Evolutionary conservation across 2,888 invertebrate species (phyloP).

Genomic region (Sminthurides aquaticus): DNA sequence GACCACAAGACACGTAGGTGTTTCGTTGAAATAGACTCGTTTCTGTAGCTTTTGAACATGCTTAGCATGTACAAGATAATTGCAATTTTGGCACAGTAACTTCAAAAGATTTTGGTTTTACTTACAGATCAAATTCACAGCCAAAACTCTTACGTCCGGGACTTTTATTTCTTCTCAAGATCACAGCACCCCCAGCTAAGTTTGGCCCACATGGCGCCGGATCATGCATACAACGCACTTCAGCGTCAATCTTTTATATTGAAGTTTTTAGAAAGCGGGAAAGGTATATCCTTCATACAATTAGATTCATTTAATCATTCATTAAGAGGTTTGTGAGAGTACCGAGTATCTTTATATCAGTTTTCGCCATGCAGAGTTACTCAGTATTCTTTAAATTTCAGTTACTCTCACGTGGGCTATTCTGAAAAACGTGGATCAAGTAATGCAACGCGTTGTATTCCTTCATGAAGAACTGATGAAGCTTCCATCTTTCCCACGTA

Average conservation of each 20-base stretch:
- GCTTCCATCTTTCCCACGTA: slow-evolving; percentile 93
- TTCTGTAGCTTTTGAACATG: neutral
- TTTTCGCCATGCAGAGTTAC: too few relatives aligned
- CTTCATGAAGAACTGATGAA: slow-evolving; percentile 98
- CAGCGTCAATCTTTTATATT: slow-evolving; percentile 83
- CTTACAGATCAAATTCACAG: slow-evolving; percentile 87
- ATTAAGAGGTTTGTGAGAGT: too few relatives aligned
- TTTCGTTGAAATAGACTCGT: slow-evolving; percentile 2
- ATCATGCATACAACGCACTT: slow-evolving; percentile 79
- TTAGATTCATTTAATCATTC: neutral
- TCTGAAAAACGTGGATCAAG: slow-evolving; percentile 79
- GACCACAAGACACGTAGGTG: slow-evolving; percentile 94
- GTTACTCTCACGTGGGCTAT: slow-evolving; percentile 85
- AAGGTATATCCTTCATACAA: slow-evolving; percentile 50
- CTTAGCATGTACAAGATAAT: too few relatives aligned
- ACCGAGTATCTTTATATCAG: too few relatives aligned
- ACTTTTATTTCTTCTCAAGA: slow-evolving; percentile 89
- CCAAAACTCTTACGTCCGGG: slow-evolving; percentile 87
- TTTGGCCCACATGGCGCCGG: slow-evolving; percentile 84
- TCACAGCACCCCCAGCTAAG: slow-evolving; percentile 97
- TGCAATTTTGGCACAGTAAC: neutral
- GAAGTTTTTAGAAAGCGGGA: slow-evolving; percentile 96
- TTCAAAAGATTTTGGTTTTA: slow-evolving; percentile 4
- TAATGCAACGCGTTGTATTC: slow-evolving; percentile 95
- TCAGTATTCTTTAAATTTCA: slow-evolving; percentile 15